These are phyloP conservation scores for Mesoligia furuncula DNA, from an alignment of 2,888 invertebrate genomes.

Conservation along the genomic window DNA sequence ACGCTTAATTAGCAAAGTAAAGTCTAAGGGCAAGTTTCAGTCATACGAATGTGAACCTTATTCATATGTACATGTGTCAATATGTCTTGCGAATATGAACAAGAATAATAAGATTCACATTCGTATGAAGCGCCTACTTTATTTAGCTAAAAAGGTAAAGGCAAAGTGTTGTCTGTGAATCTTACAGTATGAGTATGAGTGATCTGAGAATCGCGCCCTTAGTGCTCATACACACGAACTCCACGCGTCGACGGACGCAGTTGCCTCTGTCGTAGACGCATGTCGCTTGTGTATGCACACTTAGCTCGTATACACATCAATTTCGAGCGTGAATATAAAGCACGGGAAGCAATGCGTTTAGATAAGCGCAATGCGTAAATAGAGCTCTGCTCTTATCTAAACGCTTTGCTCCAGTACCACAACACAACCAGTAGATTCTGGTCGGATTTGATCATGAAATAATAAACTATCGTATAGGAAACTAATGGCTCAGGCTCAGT, in stretches of 20 bases:
- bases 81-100: background rate
- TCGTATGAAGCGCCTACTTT: background rate
- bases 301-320: background rate
- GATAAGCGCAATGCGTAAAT: background rate
- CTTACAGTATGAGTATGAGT: background rate
- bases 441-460: background rate
- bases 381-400: too few relatives aligned
- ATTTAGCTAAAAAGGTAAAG: background rate
- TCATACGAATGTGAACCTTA: background rate
- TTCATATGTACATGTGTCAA: background rate
- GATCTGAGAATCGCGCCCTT: background rate
- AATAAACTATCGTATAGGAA: constrained; percentile 1
- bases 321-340: background rate
- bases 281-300: too few relatives aligned
- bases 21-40: too few relatives aligned
- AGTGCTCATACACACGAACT: too few relatives aligned
- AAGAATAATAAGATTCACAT: background rate
- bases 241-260: too few relatives aligned
- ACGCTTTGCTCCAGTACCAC: background rate
- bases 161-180: background rate
- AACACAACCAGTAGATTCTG: background rate
- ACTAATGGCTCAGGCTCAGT: background rate
- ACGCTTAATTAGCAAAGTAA: background rate
- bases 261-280: too few relatives aligned
- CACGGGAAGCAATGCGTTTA: background rate